Evolutionary conservation across 1,140 invertebrate genomes (phyloP).

Genomic region (Drosophila kohkoa): DNA sequence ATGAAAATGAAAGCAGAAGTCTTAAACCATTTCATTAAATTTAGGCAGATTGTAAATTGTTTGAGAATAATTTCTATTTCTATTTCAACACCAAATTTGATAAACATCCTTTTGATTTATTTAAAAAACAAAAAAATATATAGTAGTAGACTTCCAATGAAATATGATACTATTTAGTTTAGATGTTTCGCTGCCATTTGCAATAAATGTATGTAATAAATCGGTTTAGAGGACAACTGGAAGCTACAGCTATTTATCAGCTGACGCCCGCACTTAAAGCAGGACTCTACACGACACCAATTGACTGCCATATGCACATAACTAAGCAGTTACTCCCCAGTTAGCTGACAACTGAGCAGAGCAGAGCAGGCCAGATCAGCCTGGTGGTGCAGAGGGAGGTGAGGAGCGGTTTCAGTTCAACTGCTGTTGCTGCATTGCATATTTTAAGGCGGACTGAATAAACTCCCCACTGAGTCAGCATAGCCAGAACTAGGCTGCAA

Average conservation of each 20-base stretch:
- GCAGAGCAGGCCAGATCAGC: no score
- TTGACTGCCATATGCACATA: slow-evolving; percentile 77
- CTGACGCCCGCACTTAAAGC: slow-evolving; percentile 38
- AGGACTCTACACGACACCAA: slow-evolving; percentile 62
- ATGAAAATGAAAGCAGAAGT: no score
- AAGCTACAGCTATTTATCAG: slow-evolving; percentile 60
- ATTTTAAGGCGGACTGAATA: slow-evolving; percentile 38
- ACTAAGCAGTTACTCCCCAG: slow-evolving; percentile 65
- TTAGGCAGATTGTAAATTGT: no score
- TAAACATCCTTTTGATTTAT: background rate
- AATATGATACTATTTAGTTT: background rate
- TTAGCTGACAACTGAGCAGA: slow-evolving; percentile 24
- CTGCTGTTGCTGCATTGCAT: slow-evolving; percentile 52
- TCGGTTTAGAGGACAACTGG: slow-evolving; percentile 9
- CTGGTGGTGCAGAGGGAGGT: background rate
- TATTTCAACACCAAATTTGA: no score
- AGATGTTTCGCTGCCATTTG: slow-evolving; percentile 7
- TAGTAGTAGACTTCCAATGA: background rate
- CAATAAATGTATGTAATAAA: slow-evolving; percentile 20
- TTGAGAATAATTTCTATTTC: no score
- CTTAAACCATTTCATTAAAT: no score
- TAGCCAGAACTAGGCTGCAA: slow-evolving; percentile 74
- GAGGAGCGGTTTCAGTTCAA: background rate
- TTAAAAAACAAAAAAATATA: background rate
- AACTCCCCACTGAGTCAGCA: slow-evolving; percentile 73